Base-by-base conservation (phyloP, 2,113 vertebrate genomes). In the Etia nguti region DNA sequence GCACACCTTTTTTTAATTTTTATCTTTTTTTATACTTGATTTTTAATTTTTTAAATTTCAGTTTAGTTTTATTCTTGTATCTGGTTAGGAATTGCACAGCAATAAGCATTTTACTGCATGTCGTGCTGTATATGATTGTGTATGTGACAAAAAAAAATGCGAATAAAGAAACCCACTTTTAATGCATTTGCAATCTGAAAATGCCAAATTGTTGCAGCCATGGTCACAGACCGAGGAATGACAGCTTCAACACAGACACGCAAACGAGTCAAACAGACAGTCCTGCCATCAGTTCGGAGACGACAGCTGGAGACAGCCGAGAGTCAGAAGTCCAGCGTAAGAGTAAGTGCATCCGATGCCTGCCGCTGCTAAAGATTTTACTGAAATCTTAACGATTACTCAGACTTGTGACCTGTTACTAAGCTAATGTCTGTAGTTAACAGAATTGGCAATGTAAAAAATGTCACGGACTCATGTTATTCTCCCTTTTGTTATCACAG, bases 241-340 rank as follows among this genome's bases (percentile, higher is more conserved):
- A 97, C 92, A 98, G 98, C 79, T 96, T 97, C 88, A 97, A 90
- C 4, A 73, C 95, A 0, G 98, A 99, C 2, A 22, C 18, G 6
- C 93, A 93, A 26, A 26, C 94, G 0, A 29, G 90, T 0, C 86
- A 54, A 0, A 1, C 85, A 0, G 97, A 98, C 0, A 68, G 82
- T 26, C 82, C 95, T 1, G 24, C 88, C 43, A 22, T 55, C 48
- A 55, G 88, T 2, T 95, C 68, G 20, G 97, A 97, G 0, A 57
- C 93, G 4, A 18, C 59, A 0, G 3, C 56, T 6, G 48, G 13
- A 0, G 92, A 77, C 18, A 34, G 10, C 46, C 11, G 73, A 31
- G 73, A 90, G 0, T 0, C 93, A 11, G 94, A 95, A 56, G 81
- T 62, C 54, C 90, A 93, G 0, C 82, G 93, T 62, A 97, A 96